Evolutionary conservation across 2,888 invertebrate genomes (phyloP), one percentile per base, ranked within the genome.

Genomic region (Nudaria mundana): DNA sequence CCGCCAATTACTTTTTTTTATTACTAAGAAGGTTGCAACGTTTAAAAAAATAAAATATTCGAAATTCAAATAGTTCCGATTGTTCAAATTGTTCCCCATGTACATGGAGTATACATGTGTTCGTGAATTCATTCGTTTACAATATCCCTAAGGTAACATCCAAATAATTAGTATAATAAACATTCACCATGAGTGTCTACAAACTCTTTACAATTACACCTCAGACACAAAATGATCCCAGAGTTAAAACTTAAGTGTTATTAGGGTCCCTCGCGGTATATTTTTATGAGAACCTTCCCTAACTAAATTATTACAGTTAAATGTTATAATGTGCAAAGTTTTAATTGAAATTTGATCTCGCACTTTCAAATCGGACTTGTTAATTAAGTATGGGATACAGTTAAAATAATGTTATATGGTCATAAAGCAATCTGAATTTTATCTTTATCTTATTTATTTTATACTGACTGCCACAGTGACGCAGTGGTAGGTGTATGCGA

Each of bases 291-390:
- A 72, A 66, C 69, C 53, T 65, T 60, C 58, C 53, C 40, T 48
- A 20, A 41, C 46, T n/a, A n/a, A 31, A 15, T 25, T 20, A 24
- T 5, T 13, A 39, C 37, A 52, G 48, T 48, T 55, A 60, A 8
- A 66, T 66, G 58, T 59, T 71, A 81, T n/a, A 81, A 84, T 81
- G 82, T 59, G 63, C 45, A 66, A 84, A 84, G 69, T 84, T 84
- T 67, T 71, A 80, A 84, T 82, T 84, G 85, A 81, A 84, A 85
- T 84, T 82, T 82, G 85, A 85, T 84, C 57, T 49, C 44, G 36
- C 46, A 52, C 55, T 71, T 65, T 56, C 52, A 52, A 51, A 57
- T 53, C 47, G 44, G 45, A 40, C 44, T 43, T 48, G 13, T 40
- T 31, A 30, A 38, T 37, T 37, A 37, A 12, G 16, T 25, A 16